Percentiles rank a stretch among this genome's conserved stretches.
Evolutionary conservation across 2,888 invertebrate genomes (phyloP).

Genomic region (Zygothrica quintamaculata): DNA sequence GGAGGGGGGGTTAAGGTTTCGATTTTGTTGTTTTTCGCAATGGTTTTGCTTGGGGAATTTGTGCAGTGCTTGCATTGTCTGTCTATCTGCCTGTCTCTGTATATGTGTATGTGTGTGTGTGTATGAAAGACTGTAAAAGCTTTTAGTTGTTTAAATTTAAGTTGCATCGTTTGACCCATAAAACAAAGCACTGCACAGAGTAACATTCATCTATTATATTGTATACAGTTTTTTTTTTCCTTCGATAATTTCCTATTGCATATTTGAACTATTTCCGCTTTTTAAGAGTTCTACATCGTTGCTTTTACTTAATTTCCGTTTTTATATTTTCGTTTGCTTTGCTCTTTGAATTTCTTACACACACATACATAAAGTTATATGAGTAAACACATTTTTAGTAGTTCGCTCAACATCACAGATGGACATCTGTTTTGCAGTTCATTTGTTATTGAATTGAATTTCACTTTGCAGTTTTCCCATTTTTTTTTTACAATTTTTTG

Average conservation of each 20-base stretch:
- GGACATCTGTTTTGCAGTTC: slow-evolving; percentile 75
- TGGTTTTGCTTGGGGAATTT: slow-evolving; percentile 31
- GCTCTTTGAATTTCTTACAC: slow-evolving; percentile 26
- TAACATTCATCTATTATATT: slow-evolving; percentile 2
- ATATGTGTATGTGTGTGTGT: background rate
- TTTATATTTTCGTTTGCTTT: slow-evolving; percentile 39
- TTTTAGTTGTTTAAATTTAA: slow-evolving; percentile 77
- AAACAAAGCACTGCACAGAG: slow-evolving; percentile 29
- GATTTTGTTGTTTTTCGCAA: background rate
- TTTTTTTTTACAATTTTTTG: slow-evolving; percentile 14
- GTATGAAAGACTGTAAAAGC: slow-evolving; percentile 51
- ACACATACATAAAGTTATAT: background rate
- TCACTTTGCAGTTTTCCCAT: slow-evolving; percentile 41
- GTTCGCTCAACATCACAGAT: slow-evolving; percentile 28
- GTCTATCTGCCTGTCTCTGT: background rate
- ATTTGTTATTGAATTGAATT: slow-evolving; percentile 74
- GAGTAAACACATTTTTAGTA: background rate
- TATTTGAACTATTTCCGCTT: slow-evolving; percentile 66
- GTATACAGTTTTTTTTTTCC: slow-evolving; percentile 17
- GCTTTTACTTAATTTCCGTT: slow-evolving; percentile 73
- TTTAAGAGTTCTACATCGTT: slow-evolving; percentile 50
- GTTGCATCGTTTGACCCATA: slow-evolving; percentile 37
- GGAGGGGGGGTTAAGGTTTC: too few species aligned
- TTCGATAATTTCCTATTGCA: slow-evolving; percentile 57
- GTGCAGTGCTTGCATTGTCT: slow-evolving; percentile 49